Evolutionary conservation across 2,797 vertebrate genomes (phyloP), one percentile per base, ranked within the genome.

Genomic region (Parauchenoglanis punctatus): DNA sequence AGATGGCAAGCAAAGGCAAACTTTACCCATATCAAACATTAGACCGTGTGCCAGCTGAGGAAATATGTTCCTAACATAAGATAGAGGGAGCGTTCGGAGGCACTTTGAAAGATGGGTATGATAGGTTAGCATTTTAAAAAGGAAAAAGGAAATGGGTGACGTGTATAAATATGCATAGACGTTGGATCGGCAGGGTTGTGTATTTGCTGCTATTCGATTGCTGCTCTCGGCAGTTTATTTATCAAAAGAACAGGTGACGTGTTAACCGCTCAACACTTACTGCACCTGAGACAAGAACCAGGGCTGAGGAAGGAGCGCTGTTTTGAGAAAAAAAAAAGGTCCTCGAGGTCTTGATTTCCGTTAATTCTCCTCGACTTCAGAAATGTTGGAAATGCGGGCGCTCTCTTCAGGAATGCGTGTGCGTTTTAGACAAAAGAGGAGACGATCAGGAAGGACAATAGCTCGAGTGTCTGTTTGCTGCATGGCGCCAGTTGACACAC

Each of bases 271-370:
- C 52, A 4, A 4, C 44, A 25, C 59, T 44, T n/a, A 81, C 63
- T 12, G 52, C 67, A 46, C 56, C 67, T 77, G 13, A 83, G 56
- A 35, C 25, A 73, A 4, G 70, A 85, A 46, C 20, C 20, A 46
- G 40, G 52, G 7, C 63, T 87, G 46, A 81, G 54, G 52, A 86
- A 92, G 20, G 93, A 92, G 44, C 52, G 1, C 40, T 28, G 54
- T 86, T 92, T 90, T 77, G 25, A 31, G 18, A 11, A 1, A n/a
- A 25, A 35, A 83, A 35, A 70, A 18, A 67, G n/a, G 44, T 44
- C 44, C 20, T 25, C 5, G 12, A 25, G 31, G 56, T 61, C 58
- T 25, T 23, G 20, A 80, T 10, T 59, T 82, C 20, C 35, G 12
- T 46, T 63, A 2, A 81, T 44, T 81, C 6, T 15, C 4, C 31